Evolutionary conservation across 1,140 invertebrate species (phyloP).

Genomic region (Bombus waltoni): DNA sequence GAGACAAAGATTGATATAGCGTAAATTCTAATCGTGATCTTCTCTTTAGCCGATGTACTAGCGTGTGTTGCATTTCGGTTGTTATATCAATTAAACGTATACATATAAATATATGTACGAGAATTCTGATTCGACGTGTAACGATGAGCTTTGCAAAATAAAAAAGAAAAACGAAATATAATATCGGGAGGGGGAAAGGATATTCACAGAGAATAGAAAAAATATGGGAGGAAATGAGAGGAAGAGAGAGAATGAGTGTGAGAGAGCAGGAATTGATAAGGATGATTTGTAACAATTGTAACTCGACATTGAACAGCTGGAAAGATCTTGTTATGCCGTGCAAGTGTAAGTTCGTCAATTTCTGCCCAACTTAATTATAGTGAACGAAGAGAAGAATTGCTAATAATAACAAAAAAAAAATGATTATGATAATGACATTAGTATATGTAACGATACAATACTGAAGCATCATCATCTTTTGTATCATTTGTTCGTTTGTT

Average conservation of each 20-base stretch:
- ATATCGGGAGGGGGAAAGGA: slow-evolving; percentile 47
- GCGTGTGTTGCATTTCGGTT: slow-evolving; percentile 1
- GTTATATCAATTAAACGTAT: background rate
- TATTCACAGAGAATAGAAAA: slow-evolving; percentile 9
- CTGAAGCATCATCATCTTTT: slow-evolving; percentile 81
- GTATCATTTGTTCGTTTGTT: slow-evolving; percentile 82
- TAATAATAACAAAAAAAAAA: slow-evolving; percentile 70
- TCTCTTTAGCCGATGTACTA: slow-evolving; percentile 4
- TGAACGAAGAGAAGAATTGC: slow-evolving; percentile 77
- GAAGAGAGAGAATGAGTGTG: slow-evolving; percentile 52
- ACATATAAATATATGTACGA: background rate
- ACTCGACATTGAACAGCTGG: slow-evolving; percentile 60
- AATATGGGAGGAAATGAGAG: slow-evolving; percentile 19
- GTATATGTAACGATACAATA: slow-evolving; percentile 75
- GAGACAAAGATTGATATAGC: slow-evolving; percentile 31
- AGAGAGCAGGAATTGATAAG: slow-evolving; percentile 65
- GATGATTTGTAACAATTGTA: slow-evolving; percentile 78
- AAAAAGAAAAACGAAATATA: background rate
- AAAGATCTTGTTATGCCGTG: slow-evolving; percentile 67
- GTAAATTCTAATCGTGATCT: slow-evolving; percentile 38
- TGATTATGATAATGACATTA: slow-evolving; percentile 76
- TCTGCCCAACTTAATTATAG: slow-evolving; percentile 75
- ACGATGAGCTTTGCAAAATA: slow-evolving; percentile 25
- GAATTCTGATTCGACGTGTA: slow-evolving; percentile 20
- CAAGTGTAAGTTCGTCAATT: slow-evolving; percentile 78